These are phyloP conservation scores for Agriopis marginaria DNA, from an alignment of 2,888 invertebrate species.

Conservation along the genomic window DNA sequence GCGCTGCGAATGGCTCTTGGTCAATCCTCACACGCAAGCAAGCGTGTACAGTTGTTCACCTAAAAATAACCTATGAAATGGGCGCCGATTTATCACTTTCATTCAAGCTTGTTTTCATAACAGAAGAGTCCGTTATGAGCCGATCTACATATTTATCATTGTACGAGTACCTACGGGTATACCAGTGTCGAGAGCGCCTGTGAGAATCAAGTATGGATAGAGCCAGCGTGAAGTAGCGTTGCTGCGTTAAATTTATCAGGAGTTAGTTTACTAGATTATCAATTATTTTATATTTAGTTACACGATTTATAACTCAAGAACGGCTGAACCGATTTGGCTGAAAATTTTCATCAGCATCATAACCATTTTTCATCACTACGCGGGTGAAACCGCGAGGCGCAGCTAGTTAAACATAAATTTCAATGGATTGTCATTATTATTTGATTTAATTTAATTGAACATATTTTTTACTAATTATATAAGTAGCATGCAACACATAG, in stretches of 20 bases:
- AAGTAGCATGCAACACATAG: no score
- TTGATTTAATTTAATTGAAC: no score
- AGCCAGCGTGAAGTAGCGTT: neutral
- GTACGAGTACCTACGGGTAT: neutral
- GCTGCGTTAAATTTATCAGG: slow-evolving; percentile 1
- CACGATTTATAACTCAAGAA: no score
- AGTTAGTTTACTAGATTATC: no score
- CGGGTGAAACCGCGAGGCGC: no score
- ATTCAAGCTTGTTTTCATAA: slow-evolving; percentile 28
- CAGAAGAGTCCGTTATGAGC: slow-evolving; percentile 25
- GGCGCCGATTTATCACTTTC: slow-evolving; percentile 28
- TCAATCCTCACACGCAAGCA: slow-evolving; percentile 3
- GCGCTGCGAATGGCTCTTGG: slow-evolving; percentile 1
- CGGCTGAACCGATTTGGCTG: no score
- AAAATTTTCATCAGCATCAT: no score
- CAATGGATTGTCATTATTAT: no score
- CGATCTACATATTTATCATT: slow-evolving; percentile 12
- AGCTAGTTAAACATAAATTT: no score
- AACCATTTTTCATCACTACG: no score
- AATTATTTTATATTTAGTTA: no score
- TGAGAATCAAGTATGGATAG: neutral
- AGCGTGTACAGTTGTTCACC: slow-evolving; percentile 8
- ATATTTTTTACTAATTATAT: no score
- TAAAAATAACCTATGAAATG: slow-evolving; percentile 24
- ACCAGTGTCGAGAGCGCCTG: neutral